phyloP scores from a whole-genome alignment of 2,797 vertebrate species.

The Hylomyscus alleni region DNA sequence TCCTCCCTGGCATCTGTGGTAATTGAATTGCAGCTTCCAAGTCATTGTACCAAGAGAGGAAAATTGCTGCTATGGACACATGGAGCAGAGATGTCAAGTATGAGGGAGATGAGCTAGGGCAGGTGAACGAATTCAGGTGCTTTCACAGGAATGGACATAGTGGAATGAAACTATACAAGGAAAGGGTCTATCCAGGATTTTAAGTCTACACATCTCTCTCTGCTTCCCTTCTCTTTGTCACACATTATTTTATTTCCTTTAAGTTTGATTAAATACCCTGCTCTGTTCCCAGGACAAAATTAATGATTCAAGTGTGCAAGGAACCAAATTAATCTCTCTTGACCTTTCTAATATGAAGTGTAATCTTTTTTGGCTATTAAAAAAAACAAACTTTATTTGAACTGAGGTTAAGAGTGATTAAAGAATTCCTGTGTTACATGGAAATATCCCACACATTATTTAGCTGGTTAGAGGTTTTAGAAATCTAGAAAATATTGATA shows the following conservation, averaged over 20 bases:
- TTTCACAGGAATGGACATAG: fast-evolving
- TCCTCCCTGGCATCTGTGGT: background rate
- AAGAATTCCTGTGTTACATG: slow-evolving; percentile 38
- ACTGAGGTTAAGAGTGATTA: slow-evolving; percentile 60
- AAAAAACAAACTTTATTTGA: slow-evolving; percentile 47
- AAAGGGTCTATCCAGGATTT: background rate
- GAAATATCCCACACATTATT: background rate
- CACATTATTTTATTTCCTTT: slow-evolving; percentile 68
- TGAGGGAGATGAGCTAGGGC: no score
- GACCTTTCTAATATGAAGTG: slow-evolving; percentile 74
- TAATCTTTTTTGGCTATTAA: slow-evolving; percentile 55
- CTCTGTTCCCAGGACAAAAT: slow-evolving; percentile 66
- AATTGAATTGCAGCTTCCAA: background rate
- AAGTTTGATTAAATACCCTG: slow-evolving; percentile 67
- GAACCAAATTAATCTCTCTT: slow-evolving; percentile 77
- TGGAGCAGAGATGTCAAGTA: background rate
- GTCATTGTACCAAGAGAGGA: background rate
- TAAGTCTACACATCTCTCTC: background rate
- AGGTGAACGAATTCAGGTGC: background rate
- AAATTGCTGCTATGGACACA: background rate
- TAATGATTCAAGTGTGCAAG: slow-evolving; percentile 69
- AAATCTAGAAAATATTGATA: background rate
- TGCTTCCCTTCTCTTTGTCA: background rate
- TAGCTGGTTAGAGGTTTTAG: background rate
- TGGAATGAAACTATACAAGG: fast-evolving